A percentile compares a stretch with the other conserved stretches of the same genome.
These are phyloP conservation scores for Temnothorax rugatulus DNA, from an alignment of 2,888 invertebrate species.

Conservation along the genomic window DNA sequence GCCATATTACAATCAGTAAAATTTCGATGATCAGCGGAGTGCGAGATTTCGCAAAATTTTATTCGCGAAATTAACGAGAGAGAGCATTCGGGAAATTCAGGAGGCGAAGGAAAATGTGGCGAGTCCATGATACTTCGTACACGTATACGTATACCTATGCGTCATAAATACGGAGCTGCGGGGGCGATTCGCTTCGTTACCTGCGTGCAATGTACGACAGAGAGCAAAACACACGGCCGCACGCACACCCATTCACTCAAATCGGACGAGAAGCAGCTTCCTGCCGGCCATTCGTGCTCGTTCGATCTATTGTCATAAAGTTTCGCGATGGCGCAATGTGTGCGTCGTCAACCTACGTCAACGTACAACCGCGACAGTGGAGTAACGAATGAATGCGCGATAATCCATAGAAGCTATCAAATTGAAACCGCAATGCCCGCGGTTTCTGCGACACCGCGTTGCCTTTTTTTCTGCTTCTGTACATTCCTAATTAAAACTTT, in stretches of 20 bases:
- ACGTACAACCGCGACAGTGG: background rate
- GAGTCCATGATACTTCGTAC: background rate
- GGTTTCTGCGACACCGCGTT: background rate
- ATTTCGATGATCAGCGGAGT: background rate
- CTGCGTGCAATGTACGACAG: slow-evolving; percentile 70
- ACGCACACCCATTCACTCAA: slow-evolving; percentile 76
- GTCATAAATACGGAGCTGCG: slow-evolving; percentile 56
- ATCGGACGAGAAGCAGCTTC: slow-evolving; percentile 81
- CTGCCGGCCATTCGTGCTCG: slow-evolving; percentile 78
- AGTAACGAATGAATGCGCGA: slow-evolving; percentile 33
- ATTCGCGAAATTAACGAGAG: slow-evolving; percentile 4
- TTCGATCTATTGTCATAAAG: slow-evolving; percentile 78
- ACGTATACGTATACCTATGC: background rate
- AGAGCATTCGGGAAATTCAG: background rate
- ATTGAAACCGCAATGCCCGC: slow-evolving; percentile 25
- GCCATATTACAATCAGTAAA: background rate
- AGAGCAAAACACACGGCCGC: slow-evolving; percentile 63
- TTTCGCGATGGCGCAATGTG: slow-evolving; percentile 57
- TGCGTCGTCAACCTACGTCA: slow-evolving; percentile 11
- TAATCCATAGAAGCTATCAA: slow-evolving; percentile 32
- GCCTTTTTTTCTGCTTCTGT: background rate
- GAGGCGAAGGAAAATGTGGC: background rate
- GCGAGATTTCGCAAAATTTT: background rate
- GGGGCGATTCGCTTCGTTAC: slow-evolving; percentile 78
- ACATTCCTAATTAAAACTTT: slow-evolving; percentile 24